phyloP scores from a whole-genome alignment of 2,797 vertebrate genomes.

The Margarornis squamiger region DNA sequence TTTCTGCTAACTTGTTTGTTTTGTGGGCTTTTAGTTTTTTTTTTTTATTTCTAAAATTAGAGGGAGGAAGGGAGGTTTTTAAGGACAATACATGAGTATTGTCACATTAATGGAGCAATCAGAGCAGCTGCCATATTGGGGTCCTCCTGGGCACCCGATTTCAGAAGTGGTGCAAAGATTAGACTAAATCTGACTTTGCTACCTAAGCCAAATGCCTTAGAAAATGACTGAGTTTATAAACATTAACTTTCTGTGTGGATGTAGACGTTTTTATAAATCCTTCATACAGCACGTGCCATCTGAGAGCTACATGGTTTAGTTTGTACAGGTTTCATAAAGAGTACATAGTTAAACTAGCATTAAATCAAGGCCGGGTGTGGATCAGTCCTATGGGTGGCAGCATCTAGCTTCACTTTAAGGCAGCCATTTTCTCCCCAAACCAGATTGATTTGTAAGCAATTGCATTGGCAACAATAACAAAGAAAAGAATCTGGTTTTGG shows the following conservation, averaged over 20 bases:
- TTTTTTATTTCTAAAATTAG: neutral
- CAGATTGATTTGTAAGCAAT: neutral
- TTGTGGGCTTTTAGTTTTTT: neutral
- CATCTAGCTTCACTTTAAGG: neutral
- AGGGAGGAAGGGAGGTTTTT: neutral
- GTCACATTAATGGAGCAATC: neutral
- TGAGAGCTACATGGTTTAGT: neutral
- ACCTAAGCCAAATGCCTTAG: neutral
- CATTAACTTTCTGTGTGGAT: neutral
- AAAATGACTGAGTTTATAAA: neutral
- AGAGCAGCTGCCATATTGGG: neutral
- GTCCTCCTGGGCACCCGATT: neutral
- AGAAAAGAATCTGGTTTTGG: neutral
- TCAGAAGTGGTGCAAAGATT: neutral
- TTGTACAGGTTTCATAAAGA: neutral
- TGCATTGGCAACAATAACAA: neutral
- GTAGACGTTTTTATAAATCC: neutral
- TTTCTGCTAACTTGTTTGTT: neutral
- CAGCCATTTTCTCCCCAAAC: neutral
- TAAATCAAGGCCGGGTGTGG: neutral
- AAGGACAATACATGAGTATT: neutral
- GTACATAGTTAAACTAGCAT: neutral
- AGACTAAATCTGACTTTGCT: neutral
- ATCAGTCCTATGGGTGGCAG: conserved; percentile 40
- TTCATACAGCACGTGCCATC: neutral